Conservation (phyloP, 2,797 vertebrate genomes). For the Limosa lapponica region DNA sequence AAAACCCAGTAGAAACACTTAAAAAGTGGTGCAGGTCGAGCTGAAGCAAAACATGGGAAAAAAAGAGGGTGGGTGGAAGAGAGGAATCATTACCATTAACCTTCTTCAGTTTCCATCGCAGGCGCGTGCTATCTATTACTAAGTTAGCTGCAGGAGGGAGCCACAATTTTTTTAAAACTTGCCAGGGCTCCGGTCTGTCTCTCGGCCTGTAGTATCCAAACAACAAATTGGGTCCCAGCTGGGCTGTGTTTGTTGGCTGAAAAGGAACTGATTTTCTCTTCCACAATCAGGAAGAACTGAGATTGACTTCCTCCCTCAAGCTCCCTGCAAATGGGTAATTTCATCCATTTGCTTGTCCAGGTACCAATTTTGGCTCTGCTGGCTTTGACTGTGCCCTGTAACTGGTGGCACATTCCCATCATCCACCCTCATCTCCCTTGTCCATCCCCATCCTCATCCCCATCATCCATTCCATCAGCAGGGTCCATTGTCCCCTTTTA, state of each 20-base stretch:
- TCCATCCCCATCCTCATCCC: neutral
- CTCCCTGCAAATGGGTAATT: neutral
- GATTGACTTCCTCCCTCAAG: neutral
- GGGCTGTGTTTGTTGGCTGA: conserved; percentile 39
- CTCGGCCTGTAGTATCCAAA: conserved; percentile 49
- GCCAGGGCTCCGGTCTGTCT: conserved; percentile 60
- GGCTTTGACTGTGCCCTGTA: neutral
- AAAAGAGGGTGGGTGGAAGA: neutral
- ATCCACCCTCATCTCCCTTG: neutral
- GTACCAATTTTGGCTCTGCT: neutral
- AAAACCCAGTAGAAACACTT: neutral
- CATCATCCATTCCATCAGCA: neutral
- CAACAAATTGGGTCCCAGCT: conserved; percentile 61
- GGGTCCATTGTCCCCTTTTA: neutral
- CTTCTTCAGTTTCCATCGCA: neutral
- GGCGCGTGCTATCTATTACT: conserved; percentile 29
- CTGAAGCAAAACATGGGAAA: neutral
- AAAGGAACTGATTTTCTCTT: conserved; percentile 38
- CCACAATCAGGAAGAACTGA: neutral
- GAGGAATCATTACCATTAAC: neutral
- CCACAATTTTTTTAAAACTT: conserved; percentile 42
- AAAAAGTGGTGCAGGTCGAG: neutral
- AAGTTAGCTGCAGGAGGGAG: conserved; percentile 30
- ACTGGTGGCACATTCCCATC: neutral
- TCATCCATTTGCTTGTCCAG: neutral